Evolutionary conservation across 37 sponge, comb jelly and placozoan species (phyloP), one percentile per base, ranked within the genome.

Genomic region (Mnemiopsis leidyi): DNA sequence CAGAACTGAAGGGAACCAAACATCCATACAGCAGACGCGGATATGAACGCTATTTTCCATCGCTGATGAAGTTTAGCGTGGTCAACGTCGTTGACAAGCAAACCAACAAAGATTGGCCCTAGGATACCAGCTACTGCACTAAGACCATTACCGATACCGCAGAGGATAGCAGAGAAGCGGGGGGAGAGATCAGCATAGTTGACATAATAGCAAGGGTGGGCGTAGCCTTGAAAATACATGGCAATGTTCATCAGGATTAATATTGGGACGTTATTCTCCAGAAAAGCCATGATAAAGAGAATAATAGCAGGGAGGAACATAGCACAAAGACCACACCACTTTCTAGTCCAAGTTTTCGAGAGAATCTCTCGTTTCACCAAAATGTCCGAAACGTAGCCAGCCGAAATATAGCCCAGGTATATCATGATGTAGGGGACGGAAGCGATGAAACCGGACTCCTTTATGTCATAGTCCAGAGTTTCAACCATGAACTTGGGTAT

Each of bases 101-200:
- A n/a, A 0, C 90, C 90, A 13, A 85, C 90, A 20, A 40, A 7
- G 1, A 85, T 37, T 24, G 90, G 90, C 23, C 90, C 90, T 0
- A 85, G 1, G 61, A 85, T 40, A 3, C 90, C 90, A 18, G 28
- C 35, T 38, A 85, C 36, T 16, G 90, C 90, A 85, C 90, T 36
- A 33, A 85, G 26, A 0, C 36, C 35, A 29, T 85, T 85, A 23
- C 90, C 90, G 23, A 85, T n/a, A 3, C 90, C 90, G 24, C 90
- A 85, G 20, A 85, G 90, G 35, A 85, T 26, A 13, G 61, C 48
- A 23, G 90, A 28, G 25, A 85, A 85, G 38, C 90, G 90, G 5
- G 90, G 90, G 7, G 90, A 85, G 48, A 85, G 90, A 26, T 85
- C 90, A 23, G 29, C 30, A 26, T 85, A 85, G 90, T 85, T 85